Evolutionary conservation across 2,113 vertebrate species (phyloP), one percentile per base, ranked within the genome.

Genomic region (Coreoperca whiteheadi): DNA sequence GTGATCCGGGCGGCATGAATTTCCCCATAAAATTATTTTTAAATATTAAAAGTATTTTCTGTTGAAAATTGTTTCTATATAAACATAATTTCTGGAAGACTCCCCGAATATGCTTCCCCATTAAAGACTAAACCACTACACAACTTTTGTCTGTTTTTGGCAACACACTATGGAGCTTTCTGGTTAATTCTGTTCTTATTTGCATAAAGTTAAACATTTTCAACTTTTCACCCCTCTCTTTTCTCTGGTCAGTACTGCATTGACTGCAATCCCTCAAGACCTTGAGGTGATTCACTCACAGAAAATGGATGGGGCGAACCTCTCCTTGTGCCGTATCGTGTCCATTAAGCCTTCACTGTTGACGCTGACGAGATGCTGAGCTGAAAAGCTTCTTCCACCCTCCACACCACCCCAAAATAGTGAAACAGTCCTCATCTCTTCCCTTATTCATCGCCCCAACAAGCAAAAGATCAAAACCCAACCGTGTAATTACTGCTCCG

Each of bases 401-500:
- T 81, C 51, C 46, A 63, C 39, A 12, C 60, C 79, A 70, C 69
- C 76, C 46, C 10, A 9, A 90, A 89, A 89, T 57, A 85, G 77
- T 92, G 93, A 91, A 93, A 93, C 89, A 90, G 86, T 89, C 80
- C 79, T 76, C 80, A 56, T 76, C 72, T 75, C 84, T 60, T 46
- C 70, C 64, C 73, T 83, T 71, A 94, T 95, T 94, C 93, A 95
- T 71, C 70, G 32, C 81, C 54, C 81, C 88, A 88, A 88, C 92
- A 89, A 92, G 89, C 87, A 89, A 94, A 92, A 95, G 94, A 95
- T 94, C 92, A 95, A 94, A 94, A 91, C 91, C 88, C 78, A 53
- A 67, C 82, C 72, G n/a, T 92, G 91, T 92, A 93, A 93, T 95
- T 95, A 93, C 88, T 68, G 53, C 86, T 54, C 73, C 1, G 25